Conservation (phyloP, 2,113 vertebrate genomes). For the Xyrauchen texanus region DNA sequence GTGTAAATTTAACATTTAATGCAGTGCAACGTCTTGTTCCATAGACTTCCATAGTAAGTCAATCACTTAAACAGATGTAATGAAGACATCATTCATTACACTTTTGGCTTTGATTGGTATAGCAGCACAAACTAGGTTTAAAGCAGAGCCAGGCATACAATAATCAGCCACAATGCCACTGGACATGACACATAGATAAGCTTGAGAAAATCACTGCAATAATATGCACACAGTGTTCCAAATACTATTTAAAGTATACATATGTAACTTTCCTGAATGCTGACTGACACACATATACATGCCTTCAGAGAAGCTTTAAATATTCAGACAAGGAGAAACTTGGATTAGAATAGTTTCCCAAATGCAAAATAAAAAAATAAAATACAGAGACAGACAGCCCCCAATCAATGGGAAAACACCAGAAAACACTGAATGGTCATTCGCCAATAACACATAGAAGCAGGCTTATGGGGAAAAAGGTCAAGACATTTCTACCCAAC, state of each 20-base stretch:
- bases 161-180: conserved; percentile 29
- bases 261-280: conserved; percentile 13
- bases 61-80: no score
- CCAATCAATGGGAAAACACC: conserved; percentile 13
- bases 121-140: conserved; percentile 22
- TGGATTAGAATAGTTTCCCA: conserved; percentile 29
- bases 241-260: conserved; percentile 8
- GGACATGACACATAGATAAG: conserved; percentile 2
- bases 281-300: conserved; percentile 30
- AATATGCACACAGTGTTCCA: neutral
- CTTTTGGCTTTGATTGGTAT: conserved; percentile 11
- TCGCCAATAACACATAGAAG: conserved; percentile 2
- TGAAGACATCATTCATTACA: conserved; percentile 5
- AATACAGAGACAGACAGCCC: conserved; percentile 32
- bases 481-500: neutral
- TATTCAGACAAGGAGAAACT: conserved; percentile 25
- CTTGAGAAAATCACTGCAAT: neutral
- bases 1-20: no score
- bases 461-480: neutral
- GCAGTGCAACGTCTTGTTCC: no score
- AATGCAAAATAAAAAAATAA: conserved; percentile 25
- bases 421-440: neutral
- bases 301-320: conserved; percentile 6
- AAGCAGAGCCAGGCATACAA: conserved; percentile 23
- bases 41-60: no score